Base-by-base conservation (phyloP, 1,140 invertebrate species). In the Panagrolaimus sp. region DNA sequence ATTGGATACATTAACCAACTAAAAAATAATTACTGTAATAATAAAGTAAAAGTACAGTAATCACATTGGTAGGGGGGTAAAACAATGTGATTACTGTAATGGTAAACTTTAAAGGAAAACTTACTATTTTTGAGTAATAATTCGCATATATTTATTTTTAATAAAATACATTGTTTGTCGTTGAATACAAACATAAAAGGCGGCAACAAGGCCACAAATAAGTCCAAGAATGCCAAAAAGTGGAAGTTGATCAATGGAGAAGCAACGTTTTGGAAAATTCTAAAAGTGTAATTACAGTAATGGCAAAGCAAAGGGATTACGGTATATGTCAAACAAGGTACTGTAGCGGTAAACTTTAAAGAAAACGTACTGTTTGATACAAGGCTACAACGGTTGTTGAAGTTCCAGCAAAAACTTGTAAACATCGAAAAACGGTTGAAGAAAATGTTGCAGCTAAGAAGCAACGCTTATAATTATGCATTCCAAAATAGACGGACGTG, bases 401-500 rank as follows among this genome's bases (percentile, higher is more conserved):
- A 93, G 96, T 74, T 93, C 92, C 87, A 83, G 66, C 86, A 85
- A 67, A 62, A 63, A 24, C 70, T 70, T 70, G 72, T 71, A 64
- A 72, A 71, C 97, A 84, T 3, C 93, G 86, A 84, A 96, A 97
- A 79, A 94, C 90, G 1, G 93, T 91, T 0, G 94, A 94, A 44
- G 93, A 92, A 84, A 92, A 95, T 1, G 95, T 93, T 9, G 94
- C 94, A 0, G 93, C 90, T 82, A 96, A 97, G 84, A 98, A 98
- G 0, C 93, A 94, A 65, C 94, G 86, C 94, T 94, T 97, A 83
- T 98, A 98, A 83, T 97, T 97, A 67, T 93, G 86, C 0, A 96
- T 92, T 1, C 94, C 93, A 84, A 98, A 98, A 83, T 96, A 97
- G 0, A 93, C 93, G 0, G 94, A 93, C 38, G 94, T 97, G 85